Base-by-base conservation (phyloP, 2,113 vertebrate species). In the Poicephalus gulielmi region DNA sequence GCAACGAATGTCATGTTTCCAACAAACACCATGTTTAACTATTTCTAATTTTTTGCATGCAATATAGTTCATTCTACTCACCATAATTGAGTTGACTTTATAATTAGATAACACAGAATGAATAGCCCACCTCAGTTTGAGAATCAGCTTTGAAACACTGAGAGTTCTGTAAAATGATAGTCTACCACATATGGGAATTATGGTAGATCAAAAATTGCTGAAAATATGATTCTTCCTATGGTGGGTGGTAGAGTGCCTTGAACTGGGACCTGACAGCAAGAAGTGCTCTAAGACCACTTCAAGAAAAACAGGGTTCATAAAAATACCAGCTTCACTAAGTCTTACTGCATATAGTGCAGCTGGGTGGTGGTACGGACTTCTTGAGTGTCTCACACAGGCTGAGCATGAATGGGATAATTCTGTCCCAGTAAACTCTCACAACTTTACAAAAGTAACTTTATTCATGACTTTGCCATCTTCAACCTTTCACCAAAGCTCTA, bases 361-460 rank as follows among this genome's bases (percentile, higher is more conserved):
- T 57, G 37, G 24, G 37, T 39, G 27, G 17, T 3, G 59, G 53
- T 22, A 44, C 41, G 28, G 57, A 1, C 49, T 28, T 60, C 63
- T 50, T 2, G 4, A 37, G 22, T 12, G 25, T 22, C 43, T 77
- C 74, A 27, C 1, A 0, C 23, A 31, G 44, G 28, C 60, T 6
- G 1, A 17, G 66, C 23, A 53, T 1, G 2, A 49, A 52, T 0
- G 0, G 20, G 64, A 6, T 9, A 20, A 67, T 69, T 86, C 78
- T n/a, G 20, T 76, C 59, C 49, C 68, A 41, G 10, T 11, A 91
- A 80, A 10, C 7, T 23, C 66, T 76, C 31, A 4, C 43, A 17
- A 22, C 71, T 10, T 14, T 41, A 64, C 62, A 57, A 31, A 88
- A 25, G 63, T 33, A 47, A 17, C 37, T 88, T 66, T 39, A 13